Evolutionary conservation across 2,888 invertebrate genomes (phyloP), one percentile per base, ranked within the genome.

Genomic region (Orthonevra nobilis): DNA sequence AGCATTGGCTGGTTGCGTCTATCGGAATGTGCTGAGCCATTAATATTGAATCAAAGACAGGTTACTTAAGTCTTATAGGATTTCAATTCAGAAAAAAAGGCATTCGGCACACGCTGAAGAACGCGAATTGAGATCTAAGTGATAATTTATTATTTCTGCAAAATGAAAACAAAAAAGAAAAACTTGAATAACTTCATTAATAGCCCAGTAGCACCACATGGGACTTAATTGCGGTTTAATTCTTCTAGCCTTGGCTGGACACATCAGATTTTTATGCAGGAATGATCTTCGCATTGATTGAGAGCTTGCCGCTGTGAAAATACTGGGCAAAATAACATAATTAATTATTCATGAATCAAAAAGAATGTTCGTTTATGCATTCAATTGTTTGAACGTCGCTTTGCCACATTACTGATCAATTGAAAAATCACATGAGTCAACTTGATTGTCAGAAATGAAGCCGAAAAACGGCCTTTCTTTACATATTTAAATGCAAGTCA

Each of bases 181-280:
- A 14, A 19, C 5, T 10, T 0, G 19, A 10, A 23, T 3, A 12
- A 10, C 14, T 52, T 17, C 5, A 36, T 34, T 36, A 23, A n/a
- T n/a, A n/a, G 23, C 5, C 5, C 23, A 23, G 26, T 48, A 28
- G 17, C 1, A 20, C n/a, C 2, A 36, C 14, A 17, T 15, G 12
- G 19, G 14, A 26, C n/a, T 20, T 63, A 63, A 63, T 63, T 50
- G 63, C 50, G 15, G 20, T 48, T 50, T 58, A 30, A 58, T 58
- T 58, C 12, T 20, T 17, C 3, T 48, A 23, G 12, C 42, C 28
- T 48, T 48, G 14, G 28, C 6, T 14, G n/a, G 46, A 46, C 28
- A 30, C 14, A 46, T 46, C 2, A 15, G 15, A 28, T 46, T 14
- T 15, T 28, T 28, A 30, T 46, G n/a, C 28, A 30, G 5, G 15